phyloP scores from a whole-genome alignment of 1,140 invertebrate genomes.

The Andricus grossulariae region DNA sequence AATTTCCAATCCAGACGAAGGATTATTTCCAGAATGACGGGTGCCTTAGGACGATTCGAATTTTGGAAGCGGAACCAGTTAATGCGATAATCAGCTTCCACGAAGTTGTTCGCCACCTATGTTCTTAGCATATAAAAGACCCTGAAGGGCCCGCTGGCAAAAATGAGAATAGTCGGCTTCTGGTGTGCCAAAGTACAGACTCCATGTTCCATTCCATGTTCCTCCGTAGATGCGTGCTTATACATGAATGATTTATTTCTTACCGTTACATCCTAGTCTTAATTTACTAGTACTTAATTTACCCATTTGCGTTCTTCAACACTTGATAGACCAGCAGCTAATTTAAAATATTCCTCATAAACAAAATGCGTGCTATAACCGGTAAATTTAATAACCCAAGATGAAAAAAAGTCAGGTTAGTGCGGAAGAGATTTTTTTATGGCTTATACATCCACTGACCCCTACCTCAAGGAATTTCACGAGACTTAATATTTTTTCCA shows the following conservation, averaged over 20 bases:
- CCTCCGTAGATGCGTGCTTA: background rate
- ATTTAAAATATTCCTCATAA: constrained; percentile 22
- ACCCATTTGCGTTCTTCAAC: constrained; percentile 26
- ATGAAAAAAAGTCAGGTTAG: background rate
- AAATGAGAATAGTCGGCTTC: background rate
- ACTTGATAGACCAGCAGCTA: constrained; percentile 26
- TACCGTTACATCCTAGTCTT: constrained; percentile 35
- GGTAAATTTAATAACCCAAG: constrained; percentile 5
- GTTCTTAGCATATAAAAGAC: constrained; percentile 23
- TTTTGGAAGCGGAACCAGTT: constrained; percentile 23
- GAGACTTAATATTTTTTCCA: too few relatives aligned
- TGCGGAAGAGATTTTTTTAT: background rate
- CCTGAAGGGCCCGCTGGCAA: constrained; percentile 2
- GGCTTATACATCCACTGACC: background rate
- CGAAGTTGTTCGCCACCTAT: constrained; percentile 27
- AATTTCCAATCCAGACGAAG: too few relatives aligned
- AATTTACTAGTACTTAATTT: constrained; percentile 28
- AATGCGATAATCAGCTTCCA: constrained; percentile 37
- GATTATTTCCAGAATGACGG: too few relatives aligned
- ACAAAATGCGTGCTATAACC: constrained; percentile 3
- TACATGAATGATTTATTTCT: constrained; percentile 41
- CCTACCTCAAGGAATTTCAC: too few relatives aligned
- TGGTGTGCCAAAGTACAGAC: background rate
- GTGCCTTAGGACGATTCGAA: background rate
- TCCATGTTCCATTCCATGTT: background rate